phyloP scores from a whole-genome alignment of 2,797 vertebrate genomes.

The Halcyon smyrnensis region DNA sequence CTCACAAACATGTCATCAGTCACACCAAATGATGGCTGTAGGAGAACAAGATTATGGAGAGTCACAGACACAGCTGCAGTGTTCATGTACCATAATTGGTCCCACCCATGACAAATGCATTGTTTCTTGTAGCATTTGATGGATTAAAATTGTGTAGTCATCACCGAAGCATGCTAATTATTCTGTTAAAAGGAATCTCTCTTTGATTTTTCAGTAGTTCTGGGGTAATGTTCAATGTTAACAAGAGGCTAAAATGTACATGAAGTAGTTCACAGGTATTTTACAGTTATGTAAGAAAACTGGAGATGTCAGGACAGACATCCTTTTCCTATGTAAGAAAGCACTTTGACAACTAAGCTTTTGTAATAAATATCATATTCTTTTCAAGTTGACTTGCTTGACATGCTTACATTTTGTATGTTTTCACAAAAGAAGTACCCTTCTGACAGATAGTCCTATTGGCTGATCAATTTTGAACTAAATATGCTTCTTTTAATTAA shows the following conservation, averaged over 20 bases:
- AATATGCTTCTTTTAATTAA: neutral
- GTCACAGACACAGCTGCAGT: neutral
- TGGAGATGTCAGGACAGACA: neutral
- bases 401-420: neutral
- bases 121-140: neutral
- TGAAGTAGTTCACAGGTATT: neutral
- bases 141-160: neutral
- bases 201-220: conserved; percentile 5
- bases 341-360: neutral
- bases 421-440: neutral
- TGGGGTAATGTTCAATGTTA: neutral
- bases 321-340: neutral
- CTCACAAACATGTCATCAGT: neutral
- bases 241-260: neutral
- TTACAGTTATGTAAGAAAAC: neutral
- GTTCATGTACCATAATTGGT: neutral
- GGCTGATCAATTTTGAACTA: neutral
- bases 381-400: neutral
- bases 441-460: neutral
- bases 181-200: neutral
- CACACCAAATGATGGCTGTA: neutral
- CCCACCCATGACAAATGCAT: neutral
- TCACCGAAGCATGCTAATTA: neutral
- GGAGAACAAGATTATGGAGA: neutral
- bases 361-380: neutral